Conservation (phyloP, 1,140 invertebrate genomes). For the Leptinotarsa texana region DNA sequence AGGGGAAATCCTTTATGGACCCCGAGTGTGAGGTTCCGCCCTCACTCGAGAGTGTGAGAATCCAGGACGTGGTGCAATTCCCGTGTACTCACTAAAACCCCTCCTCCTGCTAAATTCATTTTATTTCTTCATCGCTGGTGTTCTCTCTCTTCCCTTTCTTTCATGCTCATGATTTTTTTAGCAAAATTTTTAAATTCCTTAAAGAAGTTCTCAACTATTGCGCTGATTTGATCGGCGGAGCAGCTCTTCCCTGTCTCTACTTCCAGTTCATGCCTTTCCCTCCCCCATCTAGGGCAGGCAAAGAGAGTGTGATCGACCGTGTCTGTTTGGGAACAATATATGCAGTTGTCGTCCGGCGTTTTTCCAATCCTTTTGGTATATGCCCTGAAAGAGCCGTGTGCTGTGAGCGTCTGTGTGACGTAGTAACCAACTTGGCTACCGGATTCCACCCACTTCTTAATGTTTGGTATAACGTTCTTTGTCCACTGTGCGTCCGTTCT, state of each 20-base stretch:
- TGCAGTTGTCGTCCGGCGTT: not conserved
- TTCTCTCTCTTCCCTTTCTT: not conserved
- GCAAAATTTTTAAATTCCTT: not conserved
- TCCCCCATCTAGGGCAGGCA: conserved; percentile 3
- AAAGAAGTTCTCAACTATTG: not conserved
- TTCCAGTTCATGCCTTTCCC: conserved; percentile 1
- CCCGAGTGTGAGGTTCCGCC: no score
- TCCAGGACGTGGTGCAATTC: no score
- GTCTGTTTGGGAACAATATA: conserved; percentile 10
- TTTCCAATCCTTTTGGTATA: not conserved
- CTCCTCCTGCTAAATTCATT: no score
- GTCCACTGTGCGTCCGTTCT: conserved; percentile 24
- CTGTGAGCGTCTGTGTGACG: conserved; percentile 23
- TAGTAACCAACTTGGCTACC: conserved; percentile 9
- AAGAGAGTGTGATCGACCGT: not conserved
- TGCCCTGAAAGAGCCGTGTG: conserved; percentile 17
- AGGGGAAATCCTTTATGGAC: no score
- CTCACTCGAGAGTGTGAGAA: no score
- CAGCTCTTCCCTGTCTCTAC: not conserved
- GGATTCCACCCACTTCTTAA: conserved; percentile 11
- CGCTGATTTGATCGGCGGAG: not conserved
- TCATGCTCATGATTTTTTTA: not conserved
- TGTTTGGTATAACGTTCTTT: conserved; percentile 11
- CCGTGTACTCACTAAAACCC: no score
- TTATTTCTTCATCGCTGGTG: no score